Base-by-base conservation (phyloP, 2,797 vertebrate species). In the Myripristis jacobus region DNA sequence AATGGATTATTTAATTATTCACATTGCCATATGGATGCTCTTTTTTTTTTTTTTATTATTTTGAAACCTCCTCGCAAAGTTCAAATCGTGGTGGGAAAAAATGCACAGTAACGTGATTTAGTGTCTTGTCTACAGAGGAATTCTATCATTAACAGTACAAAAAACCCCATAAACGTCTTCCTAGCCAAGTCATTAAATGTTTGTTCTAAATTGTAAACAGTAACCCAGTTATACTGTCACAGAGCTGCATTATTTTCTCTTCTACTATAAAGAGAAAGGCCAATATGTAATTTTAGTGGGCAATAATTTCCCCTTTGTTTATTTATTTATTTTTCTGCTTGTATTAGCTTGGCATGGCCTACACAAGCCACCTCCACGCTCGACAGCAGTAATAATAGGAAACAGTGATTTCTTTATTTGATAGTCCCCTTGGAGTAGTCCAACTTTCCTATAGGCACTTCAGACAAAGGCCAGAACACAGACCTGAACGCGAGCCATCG, bases 331-430 rank as follows among this genome's bases (percentile, higher is more conserved):
- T 70, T 64, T 75, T 75, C 58, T 18, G 19, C 66, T 79, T 6
- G 3, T 80, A 68, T 71, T 75, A 72, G 31, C 77, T 75, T 74
- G 73, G 56, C 72, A 62, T 29, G 50, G 53, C 41, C 48, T 66
- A 57, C 27, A 80, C 12, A 74, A 74, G 66, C 62, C 50, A 73
- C 62, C 53, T 73, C 64, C 43, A 41, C 66, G 64, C 62, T 66
- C 10, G n/a, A 80, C 53, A 61, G 57, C 60, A 70, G 38, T 18
- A 76, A 80, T 70, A 85, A 82, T 55, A 64, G 58, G 56, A 84
- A 87, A 86, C 59, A 85, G 58, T 64, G 36, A 76, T 75, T 75
- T 83, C 61, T 84, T 73, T 70, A 69, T 75, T 69, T 78, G 50
- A 82, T 70, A 65, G 60, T 63, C 60, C 65, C 44, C 58, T 75